These are phyloP conservation scores for Diorhabda elongata DNA, from an alignment of 1,140 invertebrate species.

Conservation along the genomic window DNA sequence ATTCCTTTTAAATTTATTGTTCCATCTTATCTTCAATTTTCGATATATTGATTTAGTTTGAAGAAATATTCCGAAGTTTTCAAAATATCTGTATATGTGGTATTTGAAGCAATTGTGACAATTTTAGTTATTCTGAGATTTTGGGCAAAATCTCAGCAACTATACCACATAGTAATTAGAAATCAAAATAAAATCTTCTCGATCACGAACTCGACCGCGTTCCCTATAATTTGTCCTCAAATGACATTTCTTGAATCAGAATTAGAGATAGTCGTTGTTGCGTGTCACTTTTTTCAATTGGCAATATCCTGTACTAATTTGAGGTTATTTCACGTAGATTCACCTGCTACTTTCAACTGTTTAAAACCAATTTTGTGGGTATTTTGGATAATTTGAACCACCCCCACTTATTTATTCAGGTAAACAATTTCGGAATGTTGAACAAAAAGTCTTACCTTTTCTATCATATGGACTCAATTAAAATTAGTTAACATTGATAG, in stretches of 20 bases:
- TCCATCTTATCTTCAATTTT: no score
- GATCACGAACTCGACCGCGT: conserved; percentile 9
- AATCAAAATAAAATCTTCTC: not conserved
- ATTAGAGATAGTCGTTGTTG: conserved; percentile 8
- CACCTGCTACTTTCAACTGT: not conserved
- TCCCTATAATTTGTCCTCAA: conserved; percentile 14
- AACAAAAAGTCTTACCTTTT: no score
- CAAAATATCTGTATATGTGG: no score
- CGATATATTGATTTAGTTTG: no score
- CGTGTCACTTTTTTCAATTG: conserved; percentile 10
- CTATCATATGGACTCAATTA: no score
- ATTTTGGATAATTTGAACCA: not conserved
- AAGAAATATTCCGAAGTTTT: no score
- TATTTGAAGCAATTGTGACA: no score
- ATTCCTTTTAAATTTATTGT: no score
- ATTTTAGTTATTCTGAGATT: no score
- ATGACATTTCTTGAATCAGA: conserved; percentile 4
- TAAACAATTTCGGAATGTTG: not conserved
- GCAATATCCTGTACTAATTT: conserved; percentile 9
- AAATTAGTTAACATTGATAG: no score
- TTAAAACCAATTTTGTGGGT: not conserved
- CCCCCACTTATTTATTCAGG: not conserved
- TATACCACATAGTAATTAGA: no score
- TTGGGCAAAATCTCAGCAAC: no score
- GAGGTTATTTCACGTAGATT: not conserved